Evolutionary conservation across 2,888 invertebrate species (phyloP).

Genomic region (Timema podura): DNA sequence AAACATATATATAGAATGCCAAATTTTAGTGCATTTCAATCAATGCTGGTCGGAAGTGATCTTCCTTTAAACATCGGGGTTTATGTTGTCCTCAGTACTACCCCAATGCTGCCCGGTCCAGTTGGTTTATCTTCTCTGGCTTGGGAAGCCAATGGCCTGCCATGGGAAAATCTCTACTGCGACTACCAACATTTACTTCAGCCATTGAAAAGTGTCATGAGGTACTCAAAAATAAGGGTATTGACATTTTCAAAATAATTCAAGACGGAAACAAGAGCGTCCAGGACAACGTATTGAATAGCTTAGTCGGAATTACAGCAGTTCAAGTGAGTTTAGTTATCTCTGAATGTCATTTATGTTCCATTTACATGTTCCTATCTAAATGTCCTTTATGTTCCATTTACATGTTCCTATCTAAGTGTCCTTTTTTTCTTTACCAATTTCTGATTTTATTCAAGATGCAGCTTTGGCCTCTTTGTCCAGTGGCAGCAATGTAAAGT

Average conservation of each 20-base stretch:
- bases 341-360: too few species aligned
- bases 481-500: too few species aligned
- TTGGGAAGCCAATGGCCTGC: slow-evolving; percentile 88
- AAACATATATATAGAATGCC: too few species aligned
- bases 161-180: slow-evolving; percentile 75
- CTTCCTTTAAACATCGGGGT: background rate
- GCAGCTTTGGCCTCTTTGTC: too few species aligned
- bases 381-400: too few species aligned
- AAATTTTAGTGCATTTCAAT: too few species aligned
- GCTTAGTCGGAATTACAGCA: slow-evolving; percentile 71
- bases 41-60: too few species aligned
- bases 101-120: slow-evolving; percentile 61
- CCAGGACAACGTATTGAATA: slow-evolving; percentile 64
- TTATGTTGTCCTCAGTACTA: slow-evolving; percentile 48
- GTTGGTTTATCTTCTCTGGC: slow-evolving; percentile 89
- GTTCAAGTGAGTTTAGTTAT: slow-evolving; percentile 47
- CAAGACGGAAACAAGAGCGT: slow-evolving; percentile 56
- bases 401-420: too few species aligned
- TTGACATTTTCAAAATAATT: slow-evolving; percentile 61
- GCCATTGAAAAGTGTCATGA: slow-evolving; percentile 65
- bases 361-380: too few species aligned
- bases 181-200: slow-evolving; percentile 65
- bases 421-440: too few species aligned
- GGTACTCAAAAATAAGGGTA: slow-evolving; percentile 57
- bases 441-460: too few species aligned